phyloP scores from a whole-genome alignment of 2,797 vertebrate genomes.

The Lycodopsis pacificus region DNA sequence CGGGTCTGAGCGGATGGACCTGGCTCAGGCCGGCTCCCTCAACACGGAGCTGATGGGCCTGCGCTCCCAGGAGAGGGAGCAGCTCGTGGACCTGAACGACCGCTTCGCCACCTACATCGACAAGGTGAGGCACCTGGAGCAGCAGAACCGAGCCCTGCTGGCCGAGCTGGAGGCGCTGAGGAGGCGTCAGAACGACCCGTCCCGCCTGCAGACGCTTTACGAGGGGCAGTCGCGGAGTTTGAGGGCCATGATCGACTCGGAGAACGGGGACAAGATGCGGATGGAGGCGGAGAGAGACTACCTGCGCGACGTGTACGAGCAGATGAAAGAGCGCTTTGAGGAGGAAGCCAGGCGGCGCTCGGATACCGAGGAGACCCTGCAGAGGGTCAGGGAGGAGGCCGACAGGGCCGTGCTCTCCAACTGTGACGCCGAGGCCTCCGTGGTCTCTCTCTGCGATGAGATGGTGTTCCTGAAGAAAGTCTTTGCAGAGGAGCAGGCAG shows the following conservation, averaged over 20 bases:
- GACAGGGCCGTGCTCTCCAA: constrained; percentile 72
- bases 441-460: constrained; percentile 83
- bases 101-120: constrained; percentile 89
- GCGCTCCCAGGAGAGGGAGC: constrained; percentile 85
- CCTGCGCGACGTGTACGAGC: constrained; percentile 75
- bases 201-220: constrained; percentile 84
- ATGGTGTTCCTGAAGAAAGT: constrained; percentile 85
- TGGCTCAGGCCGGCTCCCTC: constrained; percentile 79
- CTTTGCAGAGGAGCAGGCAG: constrained; percentile 83
- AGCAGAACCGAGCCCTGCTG: constrained; percentile 85
- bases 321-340: constrained; percentile 80
- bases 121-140: constrained; percentile 87
- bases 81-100: constrained; percentile 87
- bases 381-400: constrained; percentile 79
- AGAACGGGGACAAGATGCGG: constrained; percentile 83
- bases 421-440: constrained; percentile 79
- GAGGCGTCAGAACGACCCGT: constrained; percentile 79
- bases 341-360: constrained; percentile 74
- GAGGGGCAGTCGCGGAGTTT: constrained; percentile 84
- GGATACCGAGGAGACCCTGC: constrained; percentile 80
- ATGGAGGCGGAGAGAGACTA: constrained; percentile 84
- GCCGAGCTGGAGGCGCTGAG: constrained; percentile 84
- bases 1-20: constrained; percentile 72
- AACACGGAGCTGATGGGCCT: constrained; percentile 87
- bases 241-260: constrained; percentile 83